Conservation (phyloP, 2,888 invertebrate genomes). For the Coelinius sp. region DNA sequence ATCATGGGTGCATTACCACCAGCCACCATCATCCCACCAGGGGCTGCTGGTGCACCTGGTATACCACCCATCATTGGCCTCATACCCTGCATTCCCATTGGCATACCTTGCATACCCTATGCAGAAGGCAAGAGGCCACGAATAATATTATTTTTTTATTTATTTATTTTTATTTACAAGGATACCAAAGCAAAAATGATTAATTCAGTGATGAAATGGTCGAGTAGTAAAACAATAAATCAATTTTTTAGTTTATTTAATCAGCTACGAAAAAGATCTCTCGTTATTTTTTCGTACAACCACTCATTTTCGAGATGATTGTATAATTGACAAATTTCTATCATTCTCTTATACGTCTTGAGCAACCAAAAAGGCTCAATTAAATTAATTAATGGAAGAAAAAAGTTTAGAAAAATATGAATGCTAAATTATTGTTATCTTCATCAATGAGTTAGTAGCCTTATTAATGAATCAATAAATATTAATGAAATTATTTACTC, state of each 20-base stretch:
- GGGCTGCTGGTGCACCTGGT: constrained; percentile 58
- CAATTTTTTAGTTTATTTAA: too few species aligned
- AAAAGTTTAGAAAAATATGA: background rate
- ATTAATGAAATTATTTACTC: background rate
- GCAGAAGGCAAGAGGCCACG: constrained; percentile 43
- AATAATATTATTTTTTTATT: constrained; percentile 32
- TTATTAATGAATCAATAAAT: constrained; percentile 4
- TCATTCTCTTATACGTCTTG: background rate
- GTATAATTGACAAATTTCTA: too few species aligned
- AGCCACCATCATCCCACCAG: constrained; percentile 60
- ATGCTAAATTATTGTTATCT: background rate
- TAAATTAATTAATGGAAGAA: background rate
- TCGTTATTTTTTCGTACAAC: too few species aligned
- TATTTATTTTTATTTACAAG: constrained; percentile 31
- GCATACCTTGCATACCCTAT: constrained; percentile 66
- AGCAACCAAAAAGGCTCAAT: background rate
- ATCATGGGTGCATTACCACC: constrained; percentile 60
- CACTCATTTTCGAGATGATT: too few species aligned
- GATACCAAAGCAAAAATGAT: background rate
- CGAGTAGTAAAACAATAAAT: too few species aligned
- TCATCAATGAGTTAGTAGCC: constrained; percentile 8
- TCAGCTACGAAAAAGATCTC: too few species aligned
- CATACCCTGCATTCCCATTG: constrained; percentile 64
- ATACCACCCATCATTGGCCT: constrained; percentile 66
- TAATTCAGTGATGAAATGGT: too few species aligned